phyloP scores from a whole-genome alignment of 2,888 invertebrate genomes.

The Gari tellinella region DNA sequence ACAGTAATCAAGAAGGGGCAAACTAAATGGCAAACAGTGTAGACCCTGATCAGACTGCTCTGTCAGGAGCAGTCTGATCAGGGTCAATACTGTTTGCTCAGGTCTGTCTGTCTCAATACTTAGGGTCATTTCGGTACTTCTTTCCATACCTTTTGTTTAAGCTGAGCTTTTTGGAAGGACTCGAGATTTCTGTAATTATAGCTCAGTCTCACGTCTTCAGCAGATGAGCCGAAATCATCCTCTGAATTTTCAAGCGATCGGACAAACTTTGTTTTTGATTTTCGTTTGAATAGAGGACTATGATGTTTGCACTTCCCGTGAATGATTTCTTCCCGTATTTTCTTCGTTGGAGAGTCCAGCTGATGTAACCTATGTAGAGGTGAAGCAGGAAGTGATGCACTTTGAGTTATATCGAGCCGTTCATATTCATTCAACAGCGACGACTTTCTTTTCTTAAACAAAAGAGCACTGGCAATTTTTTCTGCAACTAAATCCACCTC shows the following conservation, averaged over 20 bases:
- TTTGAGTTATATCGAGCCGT: slow-evolving; percentile 69
- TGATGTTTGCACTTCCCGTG: slow-evolving; percentile 76
- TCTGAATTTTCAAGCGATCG: slow-evolving; percentile 68
- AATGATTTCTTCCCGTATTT: slow-evolving; percentile 72
- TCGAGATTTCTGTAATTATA: slow-evolving; percentile 81
- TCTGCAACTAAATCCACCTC: slow-evolving; percentile 9
- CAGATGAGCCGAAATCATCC: slow-evolving; percentile 68
- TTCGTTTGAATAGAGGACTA: slow-evolving; percentile 77
- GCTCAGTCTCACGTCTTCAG: slow-evolving; percentile 72
- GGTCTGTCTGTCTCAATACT: too few species aligned
- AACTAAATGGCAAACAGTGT: too few species aligned
- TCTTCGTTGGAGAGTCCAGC: slow-evolving; percentile 67
- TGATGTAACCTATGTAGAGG: slow-evolving; percentile 73
- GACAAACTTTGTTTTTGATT: slow-evolving; percentile 64
- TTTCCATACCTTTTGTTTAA: slow-evolving; percentile 80
- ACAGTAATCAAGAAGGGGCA: too few species aligned
- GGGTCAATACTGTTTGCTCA: too few species aligned
- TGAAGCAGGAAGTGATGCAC: slow-evolving; percentile 81
- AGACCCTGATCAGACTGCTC: too few species aligned
- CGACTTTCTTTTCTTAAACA: slow-evolving; percentile 37
- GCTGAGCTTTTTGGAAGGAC: slow-evolving; percentile 82
- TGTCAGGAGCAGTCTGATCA: too few species aligned
- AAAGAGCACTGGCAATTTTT: slow-evolving; percentile 13
- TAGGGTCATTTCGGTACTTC: too few species aligned
- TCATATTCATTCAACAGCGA: slow-evolving; percentile 51